Evolutionary conservation across 2,113 vertebrate species (phyloP), one percentile per base, ranked within the genome.

Genomic region (Oryzias celebensis): DNA sequence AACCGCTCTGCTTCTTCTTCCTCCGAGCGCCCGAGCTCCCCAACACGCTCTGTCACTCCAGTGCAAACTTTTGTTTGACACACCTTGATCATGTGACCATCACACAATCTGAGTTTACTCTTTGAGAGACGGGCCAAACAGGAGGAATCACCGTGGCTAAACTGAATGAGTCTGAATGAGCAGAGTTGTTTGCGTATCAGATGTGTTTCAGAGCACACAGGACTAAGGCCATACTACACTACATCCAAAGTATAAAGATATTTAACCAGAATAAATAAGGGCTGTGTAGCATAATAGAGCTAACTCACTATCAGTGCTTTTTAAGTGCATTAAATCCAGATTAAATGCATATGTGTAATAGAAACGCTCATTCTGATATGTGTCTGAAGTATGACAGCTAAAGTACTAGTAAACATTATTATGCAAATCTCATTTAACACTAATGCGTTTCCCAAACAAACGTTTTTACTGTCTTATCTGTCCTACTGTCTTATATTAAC

Each of bases 61-160:
- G 94, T 98, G 59, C 95, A 98, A 82, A 96, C 96, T 7, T 95
- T 96, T 3, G 94, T 98, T 16, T 98, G 89, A 93, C 44, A 10
- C 49, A 22, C 13, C 47, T 36, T 16, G 55, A 64, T 14, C 20
- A 62, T 1, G 14, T 42, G 45, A 24, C 12, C 3, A 23, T 59
- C 13, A 17, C 47, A 62, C 20, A 53, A 59, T 52, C 68, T 20
- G 18, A 69, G 58, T 28, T 36, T 16, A 20, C 41, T 28, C 23
- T 28, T 28, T 52, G 56, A 45, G 36, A 66, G 62, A 50, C 44
- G 24, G 59, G 59, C 54, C 46, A 18, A 44, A 31, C n/a, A 20
- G 17, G 26, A 26, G 62, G 3, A 65, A 28, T 28, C 28, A 62
- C 12, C 36, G 10, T 55, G 66, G 52, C 44, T 23, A 26, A 18